A percentile compares a stretch with the other conserved stretches of the same genome.
These are phyloP conservation scores for Oophaga sylvatica DNA, from an alignment of 2,797 vertebrate genomes.

Conservation along the genomic window DNA sequence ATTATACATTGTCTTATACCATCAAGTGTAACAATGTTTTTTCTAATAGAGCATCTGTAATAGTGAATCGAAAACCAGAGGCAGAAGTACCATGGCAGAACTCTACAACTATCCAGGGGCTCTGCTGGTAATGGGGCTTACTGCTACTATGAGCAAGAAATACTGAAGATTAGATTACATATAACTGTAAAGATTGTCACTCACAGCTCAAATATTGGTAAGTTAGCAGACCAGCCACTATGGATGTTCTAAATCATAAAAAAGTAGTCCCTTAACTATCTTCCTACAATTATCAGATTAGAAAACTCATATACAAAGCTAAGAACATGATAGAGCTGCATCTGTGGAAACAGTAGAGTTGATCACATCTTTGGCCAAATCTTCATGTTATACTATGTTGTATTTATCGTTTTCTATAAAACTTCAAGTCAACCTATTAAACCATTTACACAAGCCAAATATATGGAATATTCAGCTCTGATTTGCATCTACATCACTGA, in stretches of 20 bases:
- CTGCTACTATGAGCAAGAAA: background rate
- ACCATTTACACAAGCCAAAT: background rate
- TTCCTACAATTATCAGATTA: background rate
- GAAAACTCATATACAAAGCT: background rate
- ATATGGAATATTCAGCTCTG: background rate
- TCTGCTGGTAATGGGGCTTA: background rate
- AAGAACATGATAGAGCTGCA: background rate
- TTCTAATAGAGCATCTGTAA: background rate
- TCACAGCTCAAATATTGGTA: background rate
- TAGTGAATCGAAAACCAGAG: background rate
- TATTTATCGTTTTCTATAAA: background rate
- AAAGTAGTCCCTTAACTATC: too few relatives aligned
- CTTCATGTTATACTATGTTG: too few relatives aligned
- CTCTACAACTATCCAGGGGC: rapidly evolving
- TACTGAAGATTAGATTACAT: background rate
- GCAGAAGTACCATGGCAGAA: background rate
- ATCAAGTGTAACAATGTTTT: background rate
- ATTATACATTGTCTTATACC: background rate
- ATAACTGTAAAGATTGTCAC: background rate
- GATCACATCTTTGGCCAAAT: too few relatives aligned
- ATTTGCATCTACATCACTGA: background rate
- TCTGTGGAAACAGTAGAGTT: background rate
- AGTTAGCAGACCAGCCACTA: background rate
- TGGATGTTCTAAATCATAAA: background rate
- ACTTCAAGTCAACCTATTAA: background rate